Conservation (phyloP, 2,113 vertebrate species). For the Rhea pennata region DNA sequence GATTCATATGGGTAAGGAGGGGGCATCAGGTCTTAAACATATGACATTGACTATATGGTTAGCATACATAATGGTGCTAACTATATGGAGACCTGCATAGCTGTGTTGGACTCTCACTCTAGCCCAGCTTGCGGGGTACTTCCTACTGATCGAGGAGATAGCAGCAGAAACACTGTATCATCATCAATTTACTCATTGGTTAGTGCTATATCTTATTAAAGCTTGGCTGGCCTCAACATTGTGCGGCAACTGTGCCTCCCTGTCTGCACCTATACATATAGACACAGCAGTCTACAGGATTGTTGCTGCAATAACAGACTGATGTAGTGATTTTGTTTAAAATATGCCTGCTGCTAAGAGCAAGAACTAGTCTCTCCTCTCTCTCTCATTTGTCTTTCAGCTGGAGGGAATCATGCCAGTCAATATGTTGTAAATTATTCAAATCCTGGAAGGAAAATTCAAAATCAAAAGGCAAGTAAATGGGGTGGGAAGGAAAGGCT, state of each 20-base stretch:
- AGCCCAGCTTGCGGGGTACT: not conserved
- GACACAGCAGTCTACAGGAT: not conserved
- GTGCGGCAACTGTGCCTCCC: not conserved
- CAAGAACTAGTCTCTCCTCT: not conserved
- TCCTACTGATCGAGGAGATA: not conserved
- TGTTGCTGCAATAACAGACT: accelerated
- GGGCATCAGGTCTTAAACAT: not conserved
- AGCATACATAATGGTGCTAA: not conserved
- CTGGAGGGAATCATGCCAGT: slow-evolving; percentile 23
- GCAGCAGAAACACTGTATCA: not conserved
- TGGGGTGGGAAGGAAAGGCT: not conserved
- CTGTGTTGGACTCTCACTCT: not conserved
- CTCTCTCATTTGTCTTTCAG: slow-evolving; percentile 12
- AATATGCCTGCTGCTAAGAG: not conserved
- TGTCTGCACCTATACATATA: not conserved
- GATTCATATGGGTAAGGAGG: not conserved
- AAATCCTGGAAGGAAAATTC: not conserved
- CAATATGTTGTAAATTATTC: slow-evolving; percentile 15
- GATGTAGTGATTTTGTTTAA: not conserved
- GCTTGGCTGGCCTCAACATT: accelerated
- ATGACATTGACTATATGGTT: not conserved
- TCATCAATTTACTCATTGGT: not conserved
- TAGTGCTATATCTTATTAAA: not conserved
- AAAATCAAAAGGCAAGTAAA: slow-evolving; percentile 32
- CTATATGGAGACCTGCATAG: not conserved